Base-by-base conservation (phyloP, 2,888 invertebrate species). In the Plagiodera versicolora region DNA sequence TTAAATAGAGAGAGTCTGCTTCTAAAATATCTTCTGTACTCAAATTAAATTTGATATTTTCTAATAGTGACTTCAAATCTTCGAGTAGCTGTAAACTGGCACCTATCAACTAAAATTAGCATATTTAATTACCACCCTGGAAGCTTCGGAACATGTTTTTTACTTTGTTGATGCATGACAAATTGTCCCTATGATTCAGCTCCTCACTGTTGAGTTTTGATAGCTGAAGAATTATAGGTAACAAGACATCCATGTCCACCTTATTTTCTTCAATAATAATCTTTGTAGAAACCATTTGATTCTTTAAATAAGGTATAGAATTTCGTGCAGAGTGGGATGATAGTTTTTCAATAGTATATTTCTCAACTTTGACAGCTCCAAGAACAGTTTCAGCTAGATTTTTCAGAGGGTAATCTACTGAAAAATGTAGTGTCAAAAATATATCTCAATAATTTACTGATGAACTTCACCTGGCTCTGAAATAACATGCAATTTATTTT, bases 1-100 rank as follows among this genome's bases (percentile, higher is more conserved):
- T 67, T 30, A 74, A 62, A 67, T 70, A 74, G 28, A 63, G 45
- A 10, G 64, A 61, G 67, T 75, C 73, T 9, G 66, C 54, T 58
- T 73, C 68, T 55, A 70, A 61, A 39, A 74, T 64, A 61, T 74
- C 72, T 58, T 74, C 73, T 10, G 67, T 67, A 60, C 67, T 63
- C 32, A 70, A 68, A 60, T 68, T 64, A 8, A 49, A 53, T 64
- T 72, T 70, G 19, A 72, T 67, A 58, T 70, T 64, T 18, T 64
- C 52, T 52, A 77, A 65, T 62, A 72, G 72, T 4, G 70, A 62
- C 44, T 68, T 60, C 1, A 77, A 70, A 60, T 72, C 71, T 30
- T 67, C 55, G 14, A 75, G 32, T 4, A 71, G 58, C 54, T 72
- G 69, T 49, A 72, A 63, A 2, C 70, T 63, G 8, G 70, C 64